These are phyloP conservation scores for Apamea sordens DNA, from an alignment of 2,888 invertebrate genomes.

Conservation along the genomic window DNA sequence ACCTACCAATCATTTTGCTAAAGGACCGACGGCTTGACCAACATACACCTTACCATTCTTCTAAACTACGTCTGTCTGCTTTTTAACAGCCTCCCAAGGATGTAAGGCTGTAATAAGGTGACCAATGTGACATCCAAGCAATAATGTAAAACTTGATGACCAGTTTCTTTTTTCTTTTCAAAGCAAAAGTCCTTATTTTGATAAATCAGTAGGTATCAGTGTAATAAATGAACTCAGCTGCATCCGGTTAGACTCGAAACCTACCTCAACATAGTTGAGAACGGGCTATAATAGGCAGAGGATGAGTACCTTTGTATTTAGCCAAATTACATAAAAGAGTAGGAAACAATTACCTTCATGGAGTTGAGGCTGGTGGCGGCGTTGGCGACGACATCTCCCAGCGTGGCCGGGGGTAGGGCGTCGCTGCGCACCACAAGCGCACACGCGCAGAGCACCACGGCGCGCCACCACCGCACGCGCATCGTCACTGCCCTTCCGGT, in stretches of 20 bases:
- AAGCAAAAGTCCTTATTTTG: not conserved
- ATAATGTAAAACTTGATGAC: not conserved
- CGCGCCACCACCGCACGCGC: conserved; percentile 82
- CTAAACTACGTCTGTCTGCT: not conserved
- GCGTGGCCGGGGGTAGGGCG: conserved; percentile 86
- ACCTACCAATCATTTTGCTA: not conserved
- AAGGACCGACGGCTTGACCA: not conserved
- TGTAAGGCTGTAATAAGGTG: not conserved
- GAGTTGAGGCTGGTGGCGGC: conserved; percentile 88
- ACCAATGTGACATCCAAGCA: not conserved
- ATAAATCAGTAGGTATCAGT: not conserved
- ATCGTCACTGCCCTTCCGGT: conserved; percentile 64
- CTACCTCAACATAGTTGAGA: too few relatives aligned
- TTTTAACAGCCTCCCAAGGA: not conserved
- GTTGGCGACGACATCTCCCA: conserved; percentile 88
- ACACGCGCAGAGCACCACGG: conserved; percentile 78
- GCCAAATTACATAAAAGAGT: not conserved
- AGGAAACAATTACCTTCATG: conserved; percentile 83
- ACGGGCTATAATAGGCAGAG: too few relatives aligned
- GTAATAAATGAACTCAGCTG: too few relatives aligned
- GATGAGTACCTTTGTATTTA: not conserved
- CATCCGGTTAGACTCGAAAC: too few relatives aligned
- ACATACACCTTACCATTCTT: not conserved
- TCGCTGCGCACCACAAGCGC: conserved; percentile 78
- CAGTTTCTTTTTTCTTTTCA: not conserved